Evolutionary conservation across 64 coral and sea anemone species (phyloP).

Genomic region (Stylophora pistillata): DNA sequence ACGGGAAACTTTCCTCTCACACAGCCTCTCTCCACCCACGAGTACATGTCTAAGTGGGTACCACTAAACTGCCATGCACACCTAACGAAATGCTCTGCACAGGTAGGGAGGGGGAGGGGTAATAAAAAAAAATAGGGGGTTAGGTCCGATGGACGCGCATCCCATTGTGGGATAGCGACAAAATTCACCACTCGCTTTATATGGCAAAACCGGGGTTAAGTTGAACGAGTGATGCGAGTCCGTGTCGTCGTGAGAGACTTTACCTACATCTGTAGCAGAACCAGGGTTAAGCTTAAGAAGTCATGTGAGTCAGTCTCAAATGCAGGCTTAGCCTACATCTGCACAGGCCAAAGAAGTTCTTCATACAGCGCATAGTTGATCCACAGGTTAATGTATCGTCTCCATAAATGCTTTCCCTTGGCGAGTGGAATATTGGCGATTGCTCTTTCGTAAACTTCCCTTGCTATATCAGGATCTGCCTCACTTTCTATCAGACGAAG

Average conservation of each 20-base stretch:
- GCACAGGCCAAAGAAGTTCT: constrained; percentile 43
- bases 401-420: constrained; percentile 94
- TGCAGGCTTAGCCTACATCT: background rate
- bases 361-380: constrained; percentile 98
- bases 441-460: constrained; percentile 91
- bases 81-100: too few species aligned
- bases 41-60: too few species aligned
- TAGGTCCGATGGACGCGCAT: background rate
- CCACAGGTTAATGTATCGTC: constrained; percentile 97
- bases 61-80: too few species aligned
- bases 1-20: too few species aligned
- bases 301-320: background rate
- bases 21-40: too few species aligned
- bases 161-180: too few species aligned
- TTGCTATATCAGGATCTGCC: constrained; percentile 64
- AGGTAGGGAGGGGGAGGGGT: too few species aligned
- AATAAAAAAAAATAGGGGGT: background rate
- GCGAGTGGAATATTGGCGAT: constrained; percentile 93
- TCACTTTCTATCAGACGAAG: constrained; percentile 91
- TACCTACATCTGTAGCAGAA: background rate
- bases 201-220: too few species aligned
- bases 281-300: too few species aligned
- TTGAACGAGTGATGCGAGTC: too few species aligned
- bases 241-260: too few species aligned
- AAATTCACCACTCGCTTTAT: too few species aligned